These are phyloP conservation scores for Antechinus flavipes DNA, from an alignment of 2,113 vertebrate genomes.

Conservation along the genomic window DNA sequence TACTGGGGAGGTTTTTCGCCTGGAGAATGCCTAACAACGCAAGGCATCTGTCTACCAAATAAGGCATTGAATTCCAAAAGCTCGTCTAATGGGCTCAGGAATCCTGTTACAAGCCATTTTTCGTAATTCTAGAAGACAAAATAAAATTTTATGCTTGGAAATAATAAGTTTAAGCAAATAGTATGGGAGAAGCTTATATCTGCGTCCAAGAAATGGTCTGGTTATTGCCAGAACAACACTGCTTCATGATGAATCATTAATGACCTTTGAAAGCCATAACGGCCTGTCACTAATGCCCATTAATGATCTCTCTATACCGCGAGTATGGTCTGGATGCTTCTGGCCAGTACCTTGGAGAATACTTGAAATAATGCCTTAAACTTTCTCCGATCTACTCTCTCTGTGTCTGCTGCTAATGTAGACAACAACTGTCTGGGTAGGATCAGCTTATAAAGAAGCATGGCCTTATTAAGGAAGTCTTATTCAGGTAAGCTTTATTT, in stretches of 20 bases:
- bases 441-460: constrained; percentile 85
- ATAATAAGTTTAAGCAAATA: constrained; percentile 89
- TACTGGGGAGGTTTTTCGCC: constrained; percentile 74
- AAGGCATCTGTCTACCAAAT: constrained; percentile 70
- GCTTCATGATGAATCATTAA: constrained; percentile 98
- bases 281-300: constrained; percentile 98
- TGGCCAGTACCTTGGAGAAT: constrained; percentile 92
- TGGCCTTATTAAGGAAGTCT: constrained; percentile 96
- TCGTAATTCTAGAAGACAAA: constrained; percentile 92
- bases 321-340: constrained; percentile 93
- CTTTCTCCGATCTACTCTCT: constrained; percentile 89
- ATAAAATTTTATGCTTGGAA: constrained; percentile 86
- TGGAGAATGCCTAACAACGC: constrained; percentile 73
- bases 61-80: constrained; percentile 70
- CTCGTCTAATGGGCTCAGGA: constrained; percentile 85
- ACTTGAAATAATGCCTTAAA: constrained; percentile 94
- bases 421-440: constrained; percentile 84
- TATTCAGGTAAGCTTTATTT: constrained; percentile 94
- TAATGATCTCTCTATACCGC: constrained; percentile 96
- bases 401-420: constrained; percentile 86
- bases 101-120: constrained; percentile 93
- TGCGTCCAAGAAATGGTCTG: constrained; percentile 85
- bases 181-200: constrained; percentile 81
- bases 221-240: constrained; percentile 90
- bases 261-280: constrained; percentile 98